Evolutionary conservation across 2,113 vertebrate species (phyloP).

Genomic region (Daubentonia madagascariensis): DNA sequence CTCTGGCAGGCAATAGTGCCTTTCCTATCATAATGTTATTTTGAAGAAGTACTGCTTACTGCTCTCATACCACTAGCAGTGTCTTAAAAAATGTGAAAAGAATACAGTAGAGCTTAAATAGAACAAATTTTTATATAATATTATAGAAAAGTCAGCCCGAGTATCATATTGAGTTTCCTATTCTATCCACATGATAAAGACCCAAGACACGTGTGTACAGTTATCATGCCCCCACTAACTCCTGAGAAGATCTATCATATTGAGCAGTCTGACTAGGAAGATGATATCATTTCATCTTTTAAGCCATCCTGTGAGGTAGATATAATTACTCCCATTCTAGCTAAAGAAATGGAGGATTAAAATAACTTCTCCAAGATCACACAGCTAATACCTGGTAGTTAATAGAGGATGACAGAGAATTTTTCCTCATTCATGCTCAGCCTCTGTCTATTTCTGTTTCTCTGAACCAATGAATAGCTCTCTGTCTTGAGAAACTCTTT

Average conservation of each 20-base stretch:
- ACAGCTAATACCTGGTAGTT: not conserved
- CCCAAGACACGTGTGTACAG: not conserved
- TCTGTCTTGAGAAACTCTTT: not conserved
- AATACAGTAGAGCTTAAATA: not conserved
- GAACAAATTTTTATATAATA: not conserved
- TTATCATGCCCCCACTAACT: not conserved
- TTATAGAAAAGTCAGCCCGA: not conserved
- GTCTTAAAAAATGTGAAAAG: not conserved
- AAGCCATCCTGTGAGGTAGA: not conserved
- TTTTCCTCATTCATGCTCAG: not conserved
- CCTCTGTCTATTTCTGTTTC: not conserved
- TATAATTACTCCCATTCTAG: not conserved
- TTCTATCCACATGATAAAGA: not conserved
- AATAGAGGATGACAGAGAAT: not conserved
- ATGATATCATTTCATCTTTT: not conserved
- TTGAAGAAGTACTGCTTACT: not conserved
- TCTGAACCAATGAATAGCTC: not conserved
- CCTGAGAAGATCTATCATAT: not conserved
- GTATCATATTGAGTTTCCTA: accelerated
- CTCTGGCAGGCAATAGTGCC: accelerated
- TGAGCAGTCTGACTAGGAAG: not conserved
- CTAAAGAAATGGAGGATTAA: not conserved
- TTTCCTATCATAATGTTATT: not conserved
- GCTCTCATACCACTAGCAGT: not conserved
- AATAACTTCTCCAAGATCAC: not conserved